A percentile compares a stretch with the other conserved stretches of the same genome.
phyloP scores from a whole-genome alignment of 2,113 vertebrate genomes.

The Nothoprocta pentlandii region DNA sequence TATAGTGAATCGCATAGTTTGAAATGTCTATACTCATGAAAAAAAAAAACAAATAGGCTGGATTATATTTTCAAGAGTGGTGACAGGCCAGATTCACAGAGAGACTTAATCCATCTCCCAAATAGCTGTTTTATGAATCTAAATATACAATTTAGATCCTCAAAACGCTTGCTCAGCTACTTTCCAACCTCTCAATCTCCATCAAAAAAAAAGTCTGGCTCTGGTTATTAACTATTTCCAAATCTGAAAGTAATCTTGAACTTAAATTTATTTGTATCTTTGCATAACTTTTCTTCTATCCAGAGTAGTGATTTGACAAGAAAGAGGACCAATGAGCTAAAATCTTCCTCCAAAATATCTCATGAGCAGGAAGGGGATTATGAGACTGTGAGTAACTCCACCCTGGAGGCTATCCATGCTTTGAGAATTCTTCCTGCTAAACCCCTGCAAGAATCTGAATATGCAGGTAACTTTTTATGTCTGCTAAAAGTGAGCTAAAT shows the following conservation, averaged over 20 bases:
- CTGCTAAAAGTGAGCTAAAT: neutral
- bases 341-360: neutral
- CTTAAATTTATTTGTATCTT: neutral
- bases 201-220: neutral
- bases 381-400: conserved; percentile 45
- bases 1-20: neutral
- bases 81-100: neutral
- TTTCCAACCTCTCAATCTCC: neutral
- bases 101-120: neutral
- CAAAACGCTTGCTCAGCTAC: neutral
- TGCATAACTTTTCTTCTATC: neutral
- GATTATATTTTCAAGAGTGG: neutral
- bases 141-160: neutral
- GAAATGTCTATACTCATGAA: neutral
- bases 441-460: conserved; percentile 75
- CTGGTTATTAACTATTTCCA: neutral
- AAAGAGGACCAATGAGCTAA: neutral
- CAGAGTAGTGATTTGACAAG: conserved; percentile 45
- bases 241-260: neutral
- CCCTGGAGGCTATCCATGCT: neutral
- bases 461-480: conserved; percentile 69
- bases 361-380: conserved; percentile 43
- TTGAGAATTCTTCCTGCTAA: conserved; percentile 71
- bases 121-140: neutral
- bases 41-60: neutral